Evolutionary conservation across 2,797 vertebrate species (phyloP).

Genomic region (Manis crassicaudata): DNA sequence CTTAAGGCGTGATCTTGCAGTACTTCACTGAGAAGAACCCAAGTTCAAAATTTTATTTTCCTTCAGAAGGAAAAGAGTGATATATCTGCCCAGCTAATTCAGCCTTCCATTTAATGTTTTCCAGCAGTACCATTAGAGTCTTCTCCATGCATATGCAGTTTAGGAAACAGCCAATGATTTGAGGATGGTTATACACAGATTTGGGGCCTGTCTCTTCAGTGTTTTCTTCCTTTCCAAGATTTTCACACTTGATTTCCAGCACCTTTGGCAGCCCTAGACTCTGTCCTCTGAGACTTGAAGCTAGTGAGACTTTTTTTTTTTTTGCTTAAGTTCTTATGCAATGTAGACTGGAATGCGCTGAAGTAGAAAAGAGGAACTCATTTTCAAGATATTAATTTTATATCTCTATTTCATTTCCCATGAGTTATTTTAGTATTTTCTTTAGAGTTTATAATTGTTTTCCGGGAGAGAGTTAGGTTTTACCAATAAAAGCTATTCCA

Average conservation of each 20-base stretch:
- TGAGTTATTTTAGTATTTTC: neutral
- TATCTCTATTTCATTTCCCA: neutral
- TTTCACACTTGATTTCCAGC: neutral
- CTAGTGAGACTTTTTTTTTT: neutral
- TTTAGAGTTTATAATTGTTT: neutral
- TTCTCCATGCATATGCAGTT: neutral
- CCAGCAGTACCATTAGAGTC: neutral
- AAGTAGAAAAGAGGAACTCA: slow-evolving; percentile 1
- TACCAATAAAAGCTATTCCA: neutral
- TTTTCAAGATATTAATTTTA: neutral
- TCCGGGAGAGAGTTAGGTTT: neutral
- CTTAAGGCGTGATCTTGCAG: neutral
- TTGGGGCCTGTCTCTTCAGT: neutral
- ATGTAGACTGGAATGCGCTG: neutral
- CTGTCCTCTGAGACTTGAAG: neutral
- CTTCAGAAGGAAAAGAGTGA: neutral
- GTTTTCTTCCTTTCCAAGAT: neutral
- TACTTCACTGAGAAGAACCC: neutral
- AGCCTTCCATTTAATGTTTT: neutral
- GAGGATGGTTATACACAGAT: neutral
- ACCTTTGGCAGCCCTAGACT: neutral
- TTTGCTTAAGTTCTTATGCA: neutral
- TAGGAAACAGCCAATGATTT: neutral
- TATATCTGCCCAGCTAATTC: neutral
- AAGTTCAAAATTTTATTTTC: neutral